Percentiles rank a stretch among this genome's conserved stretches.
phyloP scores from a whole-genome alignment of 2,113 vertebrate species.

The Typhlomys cinereus region DNA sequence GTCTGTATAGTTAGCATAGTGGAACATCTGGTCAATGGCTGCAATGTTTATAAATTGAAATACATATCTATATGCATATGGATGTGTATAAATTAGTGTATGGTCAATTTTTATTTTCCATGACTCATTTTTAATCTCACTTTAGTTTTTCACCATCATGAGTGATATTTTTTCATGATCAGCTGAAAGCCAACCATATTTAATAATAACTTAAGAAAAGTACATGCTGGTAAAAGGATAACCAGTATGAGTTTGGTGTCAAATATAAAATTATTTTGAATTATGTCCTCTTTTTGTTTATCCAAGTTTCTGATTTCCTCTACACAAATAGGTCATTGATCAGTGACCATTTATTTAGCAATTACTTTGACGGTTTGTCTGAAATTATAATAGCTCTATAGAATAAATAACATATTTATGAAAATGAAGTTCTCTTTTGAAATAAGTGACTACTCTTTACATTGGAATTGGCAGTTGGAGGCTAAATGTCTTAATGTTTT shows the following conservation, averaged over 20 bases:
- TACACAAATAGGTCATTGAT: constrained; percentile 26
- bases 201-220: constrained; percentile 64
- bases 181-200: constrained; percentile 36
- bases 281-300: constrained; percentile 23
- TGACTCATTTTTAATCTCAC: constrained; percentile 44
- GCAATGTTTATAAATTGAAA: constrained; percentile 39
- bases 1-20: neutral
- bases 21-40: neutral
- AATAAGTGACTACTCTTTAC: constrained; percentile 42
- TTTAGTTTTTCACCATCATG: constrained; percentile 56
- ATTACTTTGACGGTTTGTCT: constrained; percentile 32
- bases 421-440: constrained; percentile 41
- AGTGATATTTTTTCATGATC: constrained; percentile 46
- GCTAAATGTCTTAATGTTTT: constrained; percentile 60
- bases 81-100: neutral
- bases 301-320: constrained; percentile 25
- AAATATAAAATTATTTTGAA: constrained; percentile 54
- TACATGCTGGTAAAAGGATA: constrained; percentile 27
- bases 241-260: neutral
- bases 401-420: constrained; percentile 30
- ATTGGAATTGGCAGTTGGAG: constrained; percentile 31
- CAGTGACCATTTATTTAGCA: constrained; percentile 29
- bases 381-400: constrained; percentile 46
- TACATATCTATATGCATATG: neutral
- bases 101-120: constrained; percentile 41